These are phyloP conservation scores for Chionoecetes opilio DNA, from an alignment of 1,140 invertebrate genomes.

Conservation along the genomic window DNA sequence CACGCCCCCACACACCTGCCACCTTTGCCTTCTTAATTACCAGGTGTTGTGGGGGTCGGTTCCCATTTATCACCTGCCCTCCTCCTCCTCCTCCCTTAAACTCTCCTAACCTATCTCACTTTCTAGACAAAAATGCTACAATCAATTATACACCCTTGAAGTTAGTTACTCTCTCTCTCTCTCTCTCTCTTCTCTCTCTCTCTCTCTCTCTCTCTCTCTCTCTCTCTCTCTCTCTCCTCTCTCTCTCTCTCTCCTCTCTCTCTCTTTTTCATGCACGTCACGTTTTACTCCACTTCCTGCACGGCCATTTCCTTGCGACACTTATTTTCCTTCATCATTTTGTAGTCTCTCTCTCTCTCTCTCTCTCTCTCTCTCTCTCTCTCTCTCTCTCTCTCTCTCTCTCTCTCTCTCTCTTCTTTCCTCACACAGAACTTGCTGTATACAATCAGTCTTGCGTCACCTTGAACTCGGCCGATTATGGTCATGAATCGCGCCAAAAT, in stretches of 20 bases:
- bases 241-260: background rate
- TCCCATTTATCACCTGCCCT: background rate
- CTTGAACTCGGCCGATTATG: background rate
- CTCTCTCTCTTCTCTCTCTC: conserved; percentile 52
- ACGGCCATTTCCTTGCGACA: background rate
- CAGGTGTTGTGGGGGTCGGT: background rate
- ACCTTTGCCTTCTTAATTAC: conserved; percentile 19
- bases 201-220: conserved; percentile 53
- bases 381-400: conserved; percentile 51
- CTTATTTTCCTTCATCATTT: background rate
- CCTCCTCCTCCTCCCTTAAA: background rate
- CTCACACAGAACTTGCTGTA: background rate
- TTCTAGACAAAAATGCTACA: background rate
- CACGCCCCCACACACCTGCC: background rate
- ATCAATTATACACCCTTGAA: background rate
- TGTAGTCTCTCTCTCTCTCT: conserved; percentile 35
- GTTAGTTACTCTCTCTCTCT: conserved; percentile 38
- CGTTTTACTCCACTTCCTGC: background rate
- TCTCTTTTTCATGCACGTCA: background rate
- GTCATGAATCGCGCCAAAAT: background rate
- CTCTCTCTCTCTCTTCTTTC: conserved; percentile 34
- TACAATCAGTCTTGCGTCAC: background rate
- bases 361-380: conserved; percentile 51
- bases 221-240: conserved; percentile 33
- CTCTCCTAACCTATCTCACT: too few species aligned